A percentile compares a stretch with the other conserved stretches of the same genome.
phyloP scores from a whole-genome alignment of 2,797 vertebrate species.

The Geotrypetes seraphini region DNA sequence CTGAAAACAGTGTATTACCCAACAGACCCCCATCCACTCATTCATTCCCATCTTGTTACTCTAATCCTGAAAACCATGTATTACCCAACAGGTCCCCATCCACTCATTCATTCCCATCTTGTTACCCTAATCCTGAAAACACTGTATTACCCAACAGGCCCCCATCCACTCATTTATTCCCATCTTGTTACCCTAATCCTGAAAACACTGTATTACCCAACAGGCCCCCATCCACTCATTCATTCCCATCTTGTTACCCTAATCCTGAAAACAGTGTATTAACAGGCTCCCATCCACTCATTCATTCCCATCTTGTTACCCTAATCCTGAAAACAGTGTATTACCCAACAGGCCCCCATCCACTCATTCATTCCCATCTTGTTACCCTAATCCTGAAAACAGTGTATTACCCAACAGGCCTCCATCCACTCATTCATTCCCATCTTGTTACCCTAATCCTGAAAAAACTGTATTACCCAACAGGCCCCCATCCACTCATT shows the following conservation, averaged over 20 bases:
- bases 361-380: no score
- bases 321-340: not conserved
- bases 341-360: not conserved
- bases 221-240: no score
- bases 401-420: not conserved
- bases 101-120: not conserved
- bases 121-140: no score
- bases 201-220: not conserved
- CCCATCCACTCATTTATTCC: no score
- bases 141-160: not conserved
- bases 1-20: not conserved
- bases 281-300: no score
- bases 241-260: no score
- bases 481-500: no score
- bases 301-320: no score
- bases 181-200: not conserved
- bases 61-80: not conserved
- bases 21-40: no score
- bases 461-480: not conserved
- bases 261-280: not conserved
- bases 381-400: no score
- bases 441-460: not conserved
- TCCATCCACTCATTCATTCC: no score
- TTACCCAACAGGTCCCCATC: not conserved
- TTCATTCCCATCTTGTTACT: no score